Conservation (phyloP, 2,797 vertebrate genomes). For the Numenius phaeopus region DNA sequence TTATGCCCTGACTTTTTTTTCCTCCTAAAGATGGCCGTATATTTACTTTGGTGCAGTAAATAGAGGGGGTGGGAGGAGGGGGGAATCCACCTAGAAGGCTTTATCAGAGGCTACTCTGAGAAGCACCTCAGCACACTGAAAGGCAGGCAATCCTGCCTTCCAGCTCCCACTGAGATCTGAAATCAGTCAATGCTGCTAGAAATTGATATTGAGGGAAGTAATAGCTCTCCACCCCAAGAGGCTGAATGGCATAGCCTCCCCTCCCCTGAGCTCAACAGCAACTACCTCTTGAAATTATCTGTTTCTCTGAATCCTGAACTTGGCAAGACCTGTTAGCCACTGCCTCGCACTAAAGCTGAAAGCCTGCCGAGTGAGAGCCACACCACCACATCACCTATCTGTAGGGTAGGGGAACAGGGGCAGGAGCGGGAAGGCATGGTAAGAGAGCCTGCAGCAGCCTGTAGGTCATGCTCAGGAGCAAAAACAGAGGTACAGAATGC, state of each 20-base stretch:
- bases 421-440: background rate
- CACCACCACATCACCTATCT: accelerated
- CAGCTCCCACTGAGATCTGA: constrained; percentile 9
- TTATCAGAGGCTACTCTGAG: background rate
- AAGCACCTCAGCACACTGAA: background rate
- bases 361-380: background rate
- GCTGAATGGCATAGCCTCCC: background rate
- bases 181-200: background rate
- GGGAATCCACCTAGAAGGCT: background rate
- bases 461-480: accelerated
- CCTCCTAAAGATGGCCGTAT: background rate
- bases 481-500: background rate
- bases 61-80: background rate
- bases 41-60: background rate
- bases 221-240: background rate
- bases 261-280: background rate
- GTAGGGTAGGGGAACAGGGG: background rate
- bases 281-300: background rate
- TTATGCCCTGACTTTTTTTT: background rate
- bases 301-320: background rate
- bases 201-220: background rate
- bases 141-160: background rate
- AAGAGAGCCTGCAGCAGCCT: background rate
- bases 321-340: accelerated
- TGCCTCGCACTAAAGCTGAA: background rate